These are phyloP conservation scores for Drosophila pandora DNA, from an alignment of 1,140 invertebrate species.

Conservation along the genomic window DNA sequence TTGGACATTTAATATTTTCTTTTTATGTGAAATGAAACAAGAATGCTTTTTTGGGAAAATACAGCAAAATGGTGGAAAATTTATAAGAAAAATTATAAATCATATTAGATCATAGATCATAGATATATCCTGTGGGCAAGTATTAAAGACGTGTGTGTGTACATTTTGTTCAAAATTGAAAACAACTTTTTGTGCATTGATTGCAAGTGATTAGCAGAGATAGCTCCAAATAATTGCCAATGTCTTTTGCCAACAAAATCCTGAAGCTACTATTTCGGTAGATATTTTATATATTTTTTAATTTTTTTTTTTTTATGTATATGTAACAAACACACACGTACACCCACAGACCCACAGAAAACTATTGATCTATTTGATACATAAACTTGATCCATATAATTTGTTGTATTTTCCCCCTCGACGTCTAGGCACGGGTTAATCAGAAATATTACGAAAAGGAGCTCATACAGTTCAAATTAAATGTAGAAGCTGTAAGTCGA, in stretches of 20 bases:
- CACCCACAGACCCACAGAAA: constrained; percentile 29
- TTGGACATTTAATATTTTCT: constrained; percentile 79
- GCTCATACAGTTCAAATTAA: constrained; percentile 80
- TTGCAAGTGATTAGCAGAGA: constrained; percentile 35
- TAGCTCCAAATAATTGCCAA: not conserved
- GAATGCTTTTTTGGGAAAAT: constrained; percentile 32
- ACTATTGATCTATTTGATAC: constrained; percentile 37
- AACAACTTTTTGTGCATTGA: constrained; percentile 83
- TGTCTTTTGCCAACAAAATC: constrained; percentile 12
- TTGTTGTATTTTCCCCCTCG: constrained; percentile 70
- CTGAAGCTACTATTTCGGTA: constrained; percentile 57
- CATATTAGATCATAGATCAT: constrained; percentile 23
- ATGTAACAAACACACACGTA: constrained; percentile 26
- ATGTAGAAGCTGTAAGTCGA: constrained; percentile 82
- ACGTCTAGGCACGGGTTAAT: constrained; percentile 82
- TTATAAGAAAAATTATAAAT: constrained; percentile 13
- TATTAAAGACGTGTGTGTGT: constrained; percentile 67
- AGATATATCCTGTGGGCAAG: constrained; percentile 63
- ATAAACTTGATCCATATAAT: constrained; percentile 30
- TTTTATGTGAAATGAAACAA: constrained; percentile 48
- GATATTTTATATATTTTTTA: constrained; percentile 76
- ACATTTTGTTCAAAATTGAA: constrained; percentile 83
- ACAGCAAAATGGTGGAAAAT: constrained; percentile 27
- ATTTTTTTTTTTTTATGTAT: constrained; percentile 55
- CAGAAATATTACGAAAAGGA: constrained; percentile 83